A percentile compares a stretch with the other conserved stretches of the same genome.
These are phyloP conservation scores for Scrobipalpa atriplicella DNA, from an alignment of 2,888 invertebrate genomes.

Conservation along the genomic window DNA sequence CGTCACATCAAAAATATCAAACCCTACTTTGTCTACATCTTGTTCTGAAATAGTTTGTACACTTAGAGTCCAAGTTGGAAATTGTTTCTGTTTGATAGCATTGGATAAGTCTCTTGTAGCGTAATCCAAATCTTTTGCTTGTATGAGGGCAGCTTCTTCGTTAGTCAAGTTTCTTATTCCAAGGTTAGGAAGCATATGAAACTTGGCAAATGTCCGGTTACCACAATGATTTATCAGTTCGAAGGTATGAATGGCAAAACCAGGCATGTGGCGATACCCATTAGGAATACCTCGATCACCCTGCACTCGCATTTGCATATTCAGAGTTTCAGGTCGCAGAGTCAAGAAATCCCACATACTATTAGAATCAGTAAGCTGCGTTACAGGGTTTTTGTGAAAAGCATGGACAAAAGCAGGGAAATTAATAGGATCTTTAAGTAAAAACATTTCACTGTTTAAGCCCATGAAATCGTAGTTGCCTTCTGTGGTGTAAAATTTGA, in stretches of 20 bases:
- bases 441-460: conserved; percentile 94
- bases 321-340: conserved; percentile 91
- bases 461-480: conserved; percentile 96
- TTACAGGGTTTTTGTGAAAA: conserved; percentile 95
- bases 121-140: conserved; percentile 93
- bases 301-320: conserved; percentile 91
- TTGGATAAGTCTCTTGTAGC: conserved; percentile 92
- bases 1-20: conserved; percentile 95
- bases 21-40: conserved; percentile 88
- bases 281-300: conserved; percentile 95
- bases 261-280: conserved; percentile 95
- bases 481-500: conserved; percentile 95
- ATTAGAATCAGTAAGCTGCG: conserved; percentile 91
- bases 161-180: conserved; percentile 89
- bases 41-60: conserved; percentile 88
- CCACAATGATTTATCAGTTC: conserved; percentile 90
- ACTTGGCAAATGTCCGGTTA: conserved; percentile 90
- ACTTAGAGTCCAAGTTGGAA: conserved; percentile 88
- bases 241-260: conserved; percentile 95
- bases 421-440: conserved; percentile 91
- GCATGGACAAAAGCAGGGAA: conserved; percentile 97
- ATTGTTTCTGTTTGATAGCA: conserved; percentile 88
- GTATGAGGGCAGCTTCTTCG: conserved; percentile 84
- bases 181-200: conserved; percentile 94
- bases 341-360: conserved; percentile 97